Percentiles rank a stretch among this genome's conserved stretches.
Conservation (phyloP, 53 echinoderm and acorn worm genomes). For the Pentamera pediparva region DNA sequence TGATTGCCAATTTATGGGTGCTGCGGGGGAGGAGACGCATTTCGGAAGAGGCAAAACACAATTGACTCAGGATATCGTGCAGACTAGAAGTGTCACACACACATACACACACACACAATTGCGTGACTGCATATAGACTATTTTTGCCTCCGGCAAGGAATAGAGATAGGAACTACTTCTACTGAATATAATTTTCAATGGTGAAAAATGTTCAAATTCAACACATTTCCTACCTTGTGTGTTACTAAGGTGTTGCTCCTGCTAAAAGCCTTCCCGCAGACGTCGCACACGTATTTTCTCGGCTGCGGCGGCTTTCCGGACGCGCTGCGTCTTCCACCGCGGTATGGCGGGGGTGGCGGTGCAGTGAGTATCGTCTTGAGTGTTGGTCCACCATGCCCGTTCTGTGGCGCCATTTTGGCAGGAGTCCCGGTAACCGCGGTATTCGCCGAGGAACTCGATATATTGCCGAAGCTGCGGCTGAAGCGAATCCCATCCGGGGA, state of each 20-base stretch:
- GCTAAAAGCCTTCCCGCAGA: conserved; percentile 96
- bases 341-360: not conserved
- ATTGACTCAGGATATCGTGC: no score
- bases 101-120: no score
- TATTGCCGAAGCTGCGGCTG: not conserved
- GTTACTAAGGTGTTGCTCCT: conserved; percentile 96
- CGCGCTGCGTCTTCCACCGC: conserved; percentile 16
- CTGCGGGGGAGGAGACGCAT: no score
- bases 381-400: not conserved
- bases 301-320: conserved; percentile 67
- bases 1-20: no score
- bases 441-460: not conserved
- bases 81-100: no score
- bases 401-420: not conserved
- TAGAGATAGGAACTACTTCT: not conserved
- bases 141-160: no score
- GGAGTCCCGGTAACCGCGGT: not conserved
- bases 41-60: no score
- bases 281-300: conserved; percentile 89
- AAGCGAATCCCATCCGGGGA: not conserved
- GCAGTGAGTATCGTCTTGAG: not conserved
- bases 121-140: no score
- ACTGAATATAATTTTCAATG: not conserved
- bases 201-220: not conserved
- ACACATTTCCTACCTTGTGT: conserved; percentile 83